phyloP scores from a whole-genome alignment of 2,113 vertebrate species.

The Ardeotis arabs region DNA sequence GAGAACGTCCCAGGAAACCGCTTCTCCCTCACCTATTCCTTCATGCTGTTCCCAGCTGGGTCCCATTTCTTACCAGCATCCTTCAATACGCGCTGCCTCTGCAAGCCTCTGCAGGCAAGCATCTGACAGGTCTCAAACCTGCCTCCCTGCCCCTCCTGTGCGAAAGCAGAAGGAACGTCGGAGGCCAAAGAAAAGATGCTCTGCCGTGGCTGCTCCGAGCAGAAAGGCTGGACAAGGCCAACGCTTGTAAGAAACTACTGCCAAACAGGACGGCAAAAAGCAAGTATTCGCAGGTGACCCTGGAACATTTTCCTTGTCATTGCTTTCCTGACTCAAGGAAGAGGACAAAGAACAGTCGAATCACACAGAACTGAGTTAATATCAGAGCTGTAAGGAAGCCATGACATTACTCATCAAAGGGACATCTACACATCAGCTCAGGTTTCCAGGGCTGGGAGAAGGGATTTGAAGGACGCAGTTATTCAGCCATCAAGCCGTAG shows the following conservation, averaged over 20 bases:
- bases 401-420: background rate
- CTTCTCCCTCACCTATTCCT: background rate
- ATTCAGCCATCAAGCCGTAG: background rate
- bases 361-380: background rate
- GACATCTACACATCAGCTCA: background rate
- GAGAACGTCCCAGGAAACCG: background rate
- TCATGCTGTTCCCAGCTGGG: background rate
- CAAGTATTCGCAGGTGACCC: background rate
- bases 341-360: background rate
- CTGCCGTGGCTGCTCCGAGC: background rate
- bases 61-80: background rate
- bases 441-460: background rate
- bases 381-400: background rate
- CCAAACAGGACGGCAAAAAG: background rate
- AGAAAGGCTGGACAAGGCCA: background rate
- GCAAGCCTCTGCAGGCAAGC: background rate
- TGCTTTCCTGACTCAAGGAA: background rate
- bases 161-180: background rate
- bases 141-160: background rate
- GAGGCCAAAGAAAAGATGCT: background rate
- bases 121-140: background rate
- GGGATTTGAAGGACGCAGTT: background rate
- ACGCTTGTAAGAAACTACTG: background rate
- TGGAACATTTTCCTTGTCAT: background rate
- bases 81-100: background rate